Conservation (phyloP, 2,797 vertebrate species). For the Tangara arthus region DNA sequence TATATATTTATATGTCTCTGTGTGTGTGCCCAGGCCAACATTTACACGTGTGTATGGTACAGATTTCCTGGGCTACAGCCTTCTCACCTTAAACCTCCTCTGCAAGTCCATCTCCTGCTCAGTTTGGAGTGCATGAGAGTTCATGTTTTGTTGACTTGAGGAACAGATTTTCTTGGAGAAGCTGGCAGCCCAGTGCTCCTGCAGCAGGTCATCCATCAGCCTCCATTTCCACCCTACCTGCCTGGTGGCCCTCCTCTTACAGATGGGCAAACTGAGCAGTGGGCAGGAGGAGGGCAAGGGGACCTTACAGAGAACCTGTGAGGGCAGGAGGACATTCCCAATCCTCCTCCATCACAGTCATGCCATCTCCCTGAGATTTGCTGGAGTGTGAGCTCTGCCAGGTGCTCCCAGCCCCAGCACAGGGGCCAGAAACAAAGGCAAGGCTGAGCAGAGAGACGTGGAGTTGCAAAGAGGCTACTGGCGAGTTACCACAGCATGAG, state of each 20-base stretch:
- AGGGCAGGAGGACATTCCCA: not conserved
- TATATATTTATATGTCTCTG: not conserved
- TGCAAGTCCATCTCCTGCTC: not conserved
- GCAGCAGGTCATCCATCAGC: not conserved
- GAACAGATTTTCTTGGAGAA: not conserved
- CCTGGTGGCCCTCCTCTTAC: not conserved
- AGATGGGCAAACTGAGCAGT: not conserved
- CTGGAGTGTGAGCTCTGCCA: not conserved
- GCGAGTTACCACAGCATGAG: not conserved
- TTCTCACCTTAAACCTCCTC: not conserved
- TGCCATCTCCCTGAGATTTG: not conserved
- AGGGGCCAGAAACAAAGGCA: not conserved
- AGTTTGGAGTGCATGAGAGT: not conserved
- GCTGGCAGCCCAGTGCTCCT: not conserved
- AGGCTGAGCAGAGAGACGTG: not conserved
- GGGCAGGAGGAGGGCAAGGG: not conserved
- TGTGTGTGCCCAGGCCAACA: not conserved
- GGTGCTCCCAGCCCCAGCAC: fast-evolving
- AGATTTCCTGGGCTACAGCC: not conserved
- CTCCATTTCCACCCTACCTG: not conserved
- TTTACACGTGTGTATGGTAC: fast-evolving
- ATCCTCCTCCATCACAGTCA: fast-evolving
- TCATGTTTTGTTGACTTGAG: not conserved
- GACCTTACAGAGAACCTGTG: not conserved
- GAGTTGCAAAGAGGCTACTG: constrained; percentile 16